Conservation (phyloP, 2,888 invertebrate genomes). For the Dermolepida albohirtum region DNA sequence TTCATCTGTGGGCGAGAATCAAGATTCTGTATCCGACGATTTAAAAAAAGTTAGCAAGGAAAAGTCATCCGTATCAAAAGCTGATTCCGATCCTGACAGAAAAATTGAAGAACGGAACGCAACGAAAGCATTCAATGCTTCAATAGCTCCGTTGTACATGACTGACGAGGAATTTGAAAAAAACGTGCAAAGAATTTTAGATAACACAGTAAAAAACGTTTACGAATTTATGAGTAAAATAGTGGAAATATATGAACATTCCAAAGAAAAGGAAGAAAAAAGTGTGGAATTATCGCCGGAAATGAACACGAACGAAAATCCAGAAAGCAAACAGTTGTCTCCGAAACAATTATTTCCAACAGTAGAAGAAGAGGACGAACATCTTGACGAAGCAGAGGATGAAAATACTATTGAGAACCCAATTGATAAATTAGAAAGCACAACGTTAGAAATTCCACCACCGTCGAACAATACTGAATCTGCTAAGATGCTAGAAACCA, state of each 20-base stretch:
- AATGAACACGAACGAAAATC: neutral
- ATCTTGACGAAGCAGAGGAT: neutral
- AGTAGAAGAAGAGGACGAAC: slow-evolving; percentile 25
- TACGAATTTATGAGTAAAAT: slow-evolving; percentile 40
- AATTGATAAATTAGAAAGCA: neutral
- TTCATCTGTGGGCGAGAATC: neutral
- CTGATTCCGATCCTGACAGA: neutral
- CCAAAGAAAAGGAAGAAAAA: slow-evolving; percentile 19
- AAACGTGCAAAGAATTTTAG: slow-evolving; percentile 40
- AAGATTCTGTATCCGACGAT: slow-evolving; percentile 18
- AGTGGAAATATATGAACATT: slow-evolving; percentile 38
- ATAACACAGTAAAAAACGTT: slow-evolving; percentile 40
- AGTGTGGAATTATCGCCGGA: neutral
- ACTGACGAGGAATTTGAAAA: slow-evolving; percentile 41
- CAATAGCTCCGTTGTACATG: slow-evolving; percentile 24
- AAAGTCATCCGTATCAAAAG: neutral
- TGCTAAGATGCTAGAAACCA: neutral
- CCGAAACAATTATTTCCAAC: neutral
- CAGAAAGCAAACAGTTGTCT: neutral
- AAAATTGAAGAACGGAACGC: slow-evolving; percentile 21
- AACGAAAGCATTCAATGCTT: slow-evolving; percentile 19
- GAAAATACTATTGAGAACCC: neutral
- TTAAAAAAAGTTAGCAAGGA: neutral
- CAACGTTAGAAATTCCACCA: neutral
- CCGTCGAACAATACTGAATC: neutral